These are phyloP conservation scores for Agrochola litura DNA, from an alignment of 2,888 invertebrate species.

Conservation along the genomic window DNA sequence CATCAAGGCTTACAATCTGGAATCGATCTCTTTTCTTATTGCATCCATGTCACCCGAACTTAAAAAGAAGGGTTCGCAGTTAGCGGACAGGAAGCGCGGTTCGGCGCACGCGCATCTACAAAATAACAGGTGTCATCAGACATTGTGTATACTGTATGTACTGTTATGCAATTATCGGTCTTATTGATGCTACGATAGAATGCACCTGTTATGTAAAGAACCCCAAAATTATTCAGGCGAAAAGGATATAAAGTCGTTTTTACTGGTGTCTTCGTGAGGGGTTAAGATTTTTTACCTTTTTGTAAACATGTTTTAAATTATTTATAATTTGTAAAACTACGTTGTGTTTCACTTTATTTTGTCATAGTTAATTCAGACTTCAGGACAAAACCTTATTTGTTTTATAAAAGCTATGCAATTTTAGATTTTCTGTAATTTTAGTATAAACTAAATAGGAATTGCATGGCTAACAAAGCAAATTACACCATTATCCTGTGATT, in stretches of 20 bases:
- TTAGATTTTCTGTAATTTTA: not conserved
- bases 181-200: slow-evolving; percentile 9
- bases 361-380: not conserved
- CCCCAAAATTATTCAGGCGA: slow-evolving; percentile 32
- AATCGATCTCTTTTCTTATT: slow-evolving; percentile 12
- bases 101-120: slow-evolving; percentile 47
- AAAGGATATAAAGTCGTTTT: slow-evolving; percentile 6
- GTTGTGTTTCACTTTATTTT: not conserved
- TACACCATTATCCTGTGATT: slow-evolving; percentile 55
- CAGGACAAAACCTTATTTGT: not conserved
- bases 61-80: slow-evolving; percentile 48
- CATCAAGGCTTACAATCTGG: not conserved
- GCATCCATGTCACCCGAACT: not conserved
- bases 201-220: slow-evolving; percentile 18
- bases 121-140: slow-evolving; percentile 56
- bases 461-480: slow-evolving; percentile 51
- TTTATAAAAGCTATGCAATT: not conserved
- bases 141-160: not conserved
- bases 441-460: slow-evolving; percentile 17
- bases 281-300: not conserved
- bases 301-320: not conserved
- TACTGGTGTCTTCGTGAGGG: slow-evolving; percentile 16
- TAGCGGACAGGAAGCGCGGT: slow-evolving; percentile 66
- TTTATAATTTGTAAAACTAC: not conserved
- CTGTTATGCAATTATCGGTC: slow-evolving; percentile 28